Evolutionary conservation across 2,888 invertebrate genomes (phyloP).

Genomic region (Kuschelorhynchus macadamiae): DNA sequence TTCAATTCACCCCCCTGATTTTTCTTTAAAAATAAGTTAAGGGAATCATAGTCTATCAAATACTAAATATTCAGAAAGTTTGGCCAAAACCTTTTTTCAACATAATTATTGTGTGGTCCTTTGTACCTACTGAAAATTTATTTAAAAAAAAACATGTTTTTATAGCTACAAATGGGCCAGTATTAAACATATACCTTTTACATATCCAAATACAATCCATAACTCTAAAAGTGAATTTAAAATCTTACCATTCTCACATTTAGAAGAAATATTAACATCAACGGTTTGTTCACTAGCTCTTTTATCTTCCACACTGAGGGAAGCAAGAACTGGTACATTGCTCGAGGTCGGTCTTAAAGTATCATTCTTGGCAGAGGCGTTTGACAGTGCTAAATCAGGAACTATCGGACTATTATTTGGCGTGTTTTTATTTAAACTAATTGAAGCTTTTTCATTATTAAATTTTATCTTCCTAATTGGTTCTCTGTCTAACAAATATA

Average conservation of each 20-base stretch:
- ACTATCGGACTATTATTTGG: conserved; percentile 1
- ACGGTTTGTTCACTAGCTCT: not conserved
- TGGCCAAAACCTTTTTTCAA: too few species aligned
- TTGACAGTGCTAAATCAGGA: not conserved
- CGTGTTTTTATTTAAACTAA: not conserved
- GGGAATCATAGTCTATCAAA: too few species aligned
- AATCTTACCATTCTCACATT: conserved; percentile 64
- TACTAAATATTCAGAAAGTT: too few species aligned
- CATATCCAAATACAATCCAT: too few species aligned
- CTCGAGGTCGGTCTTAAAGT: conserved; percentile 2
- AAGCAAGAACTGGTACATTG: conserved; percentile 21
- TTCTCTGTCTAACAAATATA: conserved; percentile 68
- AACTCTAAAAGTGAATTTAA: not conserved
- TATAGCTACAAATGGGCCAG: too few species aligned
- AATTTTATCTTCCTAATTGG: conserved; percentile 53
- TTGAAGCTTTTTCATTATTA: conserved; percentile 62
- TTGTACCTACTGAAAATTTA: too few species aligned
- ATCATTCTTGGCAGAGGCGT: not conserved
- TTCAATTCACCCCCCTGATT: too few species aligned
- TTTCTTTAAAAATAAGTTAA: too few species aligned
- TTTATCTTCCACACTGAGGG: conserved; percentile 5
- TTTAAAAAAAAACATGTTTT: too few species aligned
- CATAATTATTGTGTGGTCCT: too few species aligned
- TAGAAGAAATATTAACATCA: conserved; percentile 58
- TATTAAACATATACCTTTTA: too few species aligned